A percentile compares a stretch with the other conserved stretches of the same genome.
These are phyloP conservation scores for Ancistrus triradiatus DNA, from an alignment of 2,113 vertebrate genomes.

Conservation along the genomic window DNA sequence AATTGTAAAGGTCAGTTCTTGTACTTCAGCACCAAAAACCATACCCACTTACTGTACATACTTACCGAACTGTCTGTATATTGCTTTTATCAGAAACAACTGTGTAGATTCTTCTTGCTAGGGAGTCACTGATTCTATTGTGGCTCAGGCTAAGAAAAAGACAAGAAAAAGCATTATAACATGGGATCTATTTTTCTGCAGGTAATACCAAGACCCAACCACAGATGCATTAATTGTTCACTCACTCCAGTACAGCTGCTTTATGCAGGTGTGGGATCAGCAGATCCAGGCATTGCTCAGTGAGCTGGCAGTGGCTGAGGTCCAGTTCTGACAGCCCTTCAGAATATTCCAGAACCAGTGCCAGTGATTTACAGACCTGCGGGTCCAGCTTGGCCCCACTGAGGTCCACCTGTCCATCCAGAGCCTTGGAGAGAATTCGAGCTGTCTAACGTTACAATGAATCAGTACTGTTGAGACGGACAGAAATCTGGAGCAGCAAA, in stretches of 20 bases:
- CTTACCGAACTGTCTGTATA: slow-evolving; percentile 41
- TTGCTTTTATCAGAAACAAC: slow-evolving; percentile 23
- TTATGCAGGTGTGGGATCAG: slow-evolving; percentile 46
- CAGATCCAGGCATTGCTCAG: slow-evolving; percentile 30
- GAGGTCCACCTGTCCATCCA: slow-evolving; percentile 46
- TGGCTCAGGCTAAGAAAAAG: slow-evolving; percentile 40
- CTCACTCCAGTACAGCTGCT: slow-evolving; percentile 45
- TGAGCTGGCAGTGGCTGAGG: slow-evolving; percentile 46
- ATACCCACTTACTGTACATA: too few species aligned
- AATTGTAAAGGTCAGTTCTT: too few species aligned
- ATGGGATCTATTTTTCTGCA: not conserved
- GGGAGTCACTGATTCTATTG: slow-evolving; percentile 40
- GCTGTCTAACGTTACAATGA: not conserved
- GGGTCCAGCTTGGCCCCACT: slow-evolving; percentile 41
- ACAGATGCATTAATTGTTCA: not conserved
- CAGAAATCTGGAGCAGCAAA: slow-evolving; percentile 43
- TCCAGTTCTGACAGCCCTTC: slow-evolving; percentile 49
- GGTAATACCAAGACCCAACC: not conserved
- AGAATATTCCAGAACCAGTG: slow-evolving; percentile 43
- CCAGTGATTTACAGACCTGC: slow-evolving; percentile 31
- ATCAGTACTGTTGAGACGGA: slow-evolving; percentile 2
- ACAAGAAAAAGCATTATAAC: too few species aligned
- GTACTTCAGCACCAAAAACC: too few species aligned
- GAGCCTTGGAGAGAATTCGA: slow-evolving; percentile 27
- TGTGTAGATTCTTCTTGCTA: slow-evolving; percentile 30